Percentiles rank a stretch among this genome's conserved stretches.
Conservation (phyloP, 2,888 invertebrate genomes). For the Eupithecia inturbata region DNA sequence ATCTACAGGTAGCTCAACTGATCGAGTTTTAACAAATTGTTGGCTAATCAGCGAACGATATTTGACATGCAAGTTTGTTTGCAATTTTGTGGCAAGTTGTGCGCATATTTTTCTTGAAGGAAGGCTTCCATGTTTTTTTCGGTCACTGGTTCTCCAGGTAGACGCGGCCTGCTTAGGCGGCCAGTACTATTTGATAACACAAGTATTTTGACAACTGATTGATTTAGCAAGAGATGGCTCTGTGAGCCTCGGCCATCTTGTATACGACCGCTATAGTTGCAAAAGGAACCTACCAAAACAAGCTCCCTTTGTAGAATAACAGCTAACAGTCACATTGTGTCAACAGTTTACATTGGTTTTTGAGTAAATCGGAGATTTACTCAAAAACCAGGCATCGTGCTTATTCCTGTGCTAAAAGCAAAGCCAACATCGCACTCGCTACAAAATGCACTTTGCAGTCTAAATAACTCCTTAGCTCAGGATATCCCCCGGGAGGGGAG, state of each 20-base stretch:
- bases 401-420: constrained; percentile 23
- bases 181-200: too few species aligned
- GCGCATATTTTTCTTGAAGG: too few species aligned
- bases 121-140: too few species aligned
- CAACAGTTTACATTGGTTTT: not conserved
- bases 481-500: constrained; percentile 1
- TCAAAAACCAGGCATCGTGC: not conserved
- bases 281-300: not conserved
- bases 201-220: too few species aligned
- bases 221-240: not conserved
- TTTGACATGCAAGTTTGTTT: too few species aligned
- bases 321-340: not conserved
- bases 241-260: not conserved
- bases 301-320: not conserved
- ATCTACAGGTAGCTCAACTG: too few species aligned
- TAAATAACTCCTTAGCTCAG: constrained; percentile 19
- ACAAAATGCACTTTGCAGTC: constrained; percentile 32
- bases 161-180: too few species aligned
- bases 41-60: too few species aligned
- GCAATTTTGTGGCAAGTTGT: too few species aligned
- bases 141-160: too few species aligned
- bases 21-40: too few species aligned
- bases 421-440: constrained; percentile 26
- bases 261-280: not conserved
- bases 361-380: constrained; percentile 8